A percentile compares a stretch with the other conserved stretches of the same genome.
These are phyloP conservation scores for Gouania willdenowi DNA, from an alignment of 2,797 vertebrate genomes.

Conservation along the genomic window DNA sequence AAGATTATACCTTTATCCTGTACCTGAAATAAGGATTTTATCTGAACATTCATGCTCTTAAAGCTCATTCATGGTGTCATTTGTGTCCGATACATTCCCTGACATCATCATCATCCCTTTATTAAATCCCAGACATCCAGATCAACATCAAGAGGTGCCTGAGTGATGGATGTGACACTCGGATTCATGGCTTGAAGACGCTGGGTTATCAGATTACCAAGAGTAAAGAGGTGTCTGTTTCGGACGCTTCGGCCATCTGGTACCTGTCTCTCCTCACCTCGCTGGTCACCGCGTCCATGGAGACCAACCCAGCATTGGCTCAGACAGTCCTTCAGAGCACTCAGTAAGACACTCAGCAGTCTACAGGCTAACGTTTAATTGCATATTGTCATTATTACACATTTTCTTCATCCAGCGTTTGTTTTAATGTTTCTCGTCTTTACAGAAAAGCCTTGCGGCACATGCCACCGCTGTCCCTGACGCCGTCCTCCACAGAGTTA, in stretches of 20 bases:
- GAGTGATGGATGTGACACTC: conserved; percentile 94
- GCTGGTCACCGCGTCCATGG: conserved; percentile 94
- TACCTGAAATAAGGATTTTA: too few species aligned
- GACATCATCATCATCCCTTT: conserved; percentile 13
- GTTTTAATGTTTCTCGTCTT: background rate
- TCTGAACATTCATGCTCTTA: background rate
- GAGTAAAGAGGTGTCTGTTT: conserved; percentile 89
- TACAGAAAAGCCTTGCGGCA: conserved; percentile 92
- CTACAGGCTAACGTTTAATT: background rate
- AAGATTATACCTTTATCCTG: too few species aligned
- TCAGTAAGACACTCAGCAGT: conserved; percentile 72
- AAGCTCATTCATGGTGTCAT: background rate
- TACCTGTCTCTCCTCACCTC: conserved; percentile 97
- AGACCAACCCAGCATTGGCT: conserved; percentile 90
- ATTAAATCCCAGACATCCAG: conserved; percentile 84
- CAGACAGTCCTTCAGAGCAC: conserved; percentile 93
- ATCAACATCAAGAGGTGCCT: conserved; percentile 98
- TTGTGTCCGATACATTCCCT: conserved; percentile 1
- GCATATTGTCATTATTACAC: background rate
- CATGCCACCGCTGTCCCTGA: conserved; percentile 94
- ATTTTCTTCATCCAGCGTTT: background rate
- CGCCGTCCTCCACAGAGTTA: conserved; percentile 86
- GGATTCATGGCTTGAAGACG: conserved; percentile 92
- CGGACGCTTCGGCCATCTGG: conserved; percentile 97
- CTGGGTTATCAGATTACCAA: conserved; percentile 91